Evolutionary conservation across 64 coral and sea anemone genomes (phyloP), one percentile per base, ranked within the genome.

Genomic region (Montipora cactus): DNA sequence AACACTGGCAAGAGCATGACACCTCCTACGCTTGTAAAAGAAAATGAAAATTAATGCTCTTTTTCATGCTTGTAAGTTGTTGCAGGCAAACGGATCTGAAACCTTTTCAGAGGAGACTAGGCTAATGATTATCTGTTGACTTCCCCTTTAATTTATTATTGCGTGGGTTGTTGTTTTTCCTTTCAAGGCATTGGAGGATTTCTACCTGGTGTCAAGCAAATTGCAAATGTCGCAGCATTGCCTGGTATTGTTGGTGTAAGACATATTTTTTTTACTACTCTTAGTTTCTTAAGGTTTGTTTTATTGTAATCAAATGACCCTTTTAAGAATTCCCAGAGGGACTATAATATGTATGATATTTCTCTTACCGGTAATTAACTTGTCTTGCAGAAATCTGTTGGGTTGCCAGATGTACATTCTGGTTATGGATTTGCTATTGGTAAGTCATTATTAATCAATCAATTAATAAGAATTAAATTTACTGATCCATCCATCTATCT

Each of bases 371-470:
- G 1, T 48, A 8, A 64, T 66, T 10, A 4, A n/a, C n/a, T 71
- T 7, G 2, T 75, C 59, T n/a, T 49, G 28, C 62, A 98, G 97
- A 93, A 74, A 88, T 98, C 97, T 18, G 92, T 98, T 91, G 97
- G 97, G 12, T 73, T 95, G 20, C 97, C 97, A 49, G 97, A 98
- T 91, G 94, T 98, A 2, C 97, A 98, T 87, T 85, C 97, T 50
- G 97, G 97, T 21, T 98, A 98, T 94, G 97, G 97, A 44, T 98
- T 98, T 98, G 97, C 97, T 22, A 98, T 98, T 71, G 97, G 97
- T 98, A 80, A 2, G 45, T 55, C 52, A 55, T 64, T 64, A 4
- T 71, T 5, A 71, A 67, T 18, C 20, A 5, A n/a, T 71, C 18
- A 6, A 23, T 7, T 5, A n/a, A 71, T n/a, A 5, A n/a, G 0